Conservation (phyloP, 2,113 vertebrate genomes). For the Zeus faber region DNA sequence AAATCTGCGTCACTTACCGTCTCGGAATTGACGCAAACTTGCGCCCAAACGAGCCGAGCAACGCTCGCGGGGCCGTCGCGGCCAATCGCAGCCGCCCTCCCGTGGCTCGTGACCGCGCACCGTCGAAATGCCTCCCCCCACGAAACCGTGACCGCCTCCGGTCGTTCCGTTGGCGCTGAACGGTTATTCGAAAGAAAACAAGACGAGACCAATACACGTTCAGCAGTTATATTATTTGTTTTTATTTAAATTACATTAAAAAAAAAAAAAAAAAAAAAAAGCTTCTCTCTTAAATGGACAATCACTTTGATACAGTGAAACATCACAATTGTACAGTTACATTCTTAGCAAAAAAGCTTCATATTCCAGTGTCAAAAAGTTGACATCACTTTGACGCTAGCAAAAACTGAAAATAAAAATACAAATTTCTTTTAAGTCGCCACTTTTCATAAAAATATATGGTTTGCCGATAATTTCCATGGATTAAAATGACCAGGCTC, state of each 20-base stretch:
- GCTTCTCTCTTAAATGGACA: constrained; percentile 43
- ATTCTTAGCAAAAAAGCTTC: constrained; percentile 29
- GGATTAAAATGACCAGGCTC: too few relatives aligned
- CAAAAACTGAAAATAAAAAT: constrained; percentile 10
- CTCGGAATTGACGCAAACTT: too few relatives aligned
- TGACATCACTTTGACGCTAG: constrained; percentile 36
- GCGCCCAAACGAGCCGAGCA: too few relatives aligned
- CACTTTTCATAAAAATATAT: constrained; percentile 26
- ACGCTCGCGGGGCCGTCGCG: too few relatives aligned
- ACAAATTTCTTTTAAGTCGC: not conserved
- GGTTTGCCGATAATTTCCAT: constrained; percentile 10
- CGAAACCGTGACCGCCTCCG: constrained; percentile 11
- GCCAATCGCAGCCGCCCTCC: too few relatives aligned
- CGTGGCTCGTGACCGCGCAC: too few relatives aligned
- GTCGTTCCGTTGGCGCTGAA: constrained; percentile 22
- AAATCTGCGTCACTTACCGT: too few relatives aligned
- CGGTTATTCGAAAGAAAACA: too few relatives aligned
- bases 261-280: too few relatives aligned
- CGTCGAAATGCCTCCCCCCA: not conserved
- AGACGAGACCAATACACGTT: too few relatives aligned
- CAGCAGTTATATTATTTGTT: too few relatives aligned
- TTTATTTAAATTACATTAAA: too few relatives aligned
- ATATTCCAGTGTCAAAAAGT: constrained; percentile 40
- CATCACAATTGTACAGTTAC: constrained; percentile 9
- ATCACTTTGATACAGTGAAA: constrained; percentile 18